Base-by-base conservation (phyloP, 2,888 invertebrate species). In the Thereva unica region DNA sequence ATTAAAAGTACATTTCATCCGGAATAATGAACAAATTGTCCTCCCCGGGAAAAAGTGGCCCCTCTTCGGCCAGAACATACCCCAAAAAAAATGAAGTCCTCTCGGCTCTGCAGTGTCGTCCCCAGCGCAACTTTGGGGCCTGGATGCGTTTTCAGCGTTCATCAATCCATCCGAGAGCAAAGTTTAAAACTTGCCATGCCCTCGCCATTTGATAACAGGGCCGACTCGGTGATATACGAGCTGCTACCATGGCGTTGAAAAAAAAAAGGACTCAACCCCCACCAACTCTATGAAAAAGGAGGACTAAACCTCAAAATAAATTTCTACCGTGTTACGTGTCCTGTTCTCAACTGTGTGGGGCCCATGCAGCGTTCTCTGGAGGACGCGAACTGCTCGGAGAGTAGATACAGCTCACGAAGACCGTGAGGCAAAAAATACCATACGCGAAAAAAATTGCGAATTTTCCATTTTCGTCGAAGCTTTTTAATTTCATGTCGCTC, bases 401-500 rank as follows among this genome's bases (percentile, higher is more conserved):
- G 23, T 42, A 4, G 7, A 0, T 42, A 42, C n/a, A 42, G 8
- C 42, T 42, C 7, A 42, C 42, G 8, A 47, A 47, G 4, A 47
- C 12, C n/a, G 5, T n/a, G 9, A 7, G 3, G 50, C 7, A 8
- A 23, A 23, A 6, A 50, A 35, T 23, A 50, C 34, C 50, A 34
- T 12, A 6, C 10, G 55, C 37, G 7, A 59, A 59, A 57, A 57
- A 56, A 59, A 38, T 12, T 59, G 37, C 45, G 37, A 59, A 41
- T 50, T 50, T 50, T 50, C 61, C 49, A 61, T 61, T 61, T 61
- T 49, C 49, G 6, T 9, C 34, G 41, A 50, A 50, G 61, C 61
- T 61, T 61, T 61, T 61, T 61, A 61, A 61, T 61, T 61, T 61
- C 61, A 61, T 50, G 61, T 61, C 50, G 23, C 50, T 61, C 35